A percentile compares a stretch with the other conserved stretches of the same genome.
Conservation (phyloP, 2,888 invertebrate species). For the Drosophila monieri region DNA sequence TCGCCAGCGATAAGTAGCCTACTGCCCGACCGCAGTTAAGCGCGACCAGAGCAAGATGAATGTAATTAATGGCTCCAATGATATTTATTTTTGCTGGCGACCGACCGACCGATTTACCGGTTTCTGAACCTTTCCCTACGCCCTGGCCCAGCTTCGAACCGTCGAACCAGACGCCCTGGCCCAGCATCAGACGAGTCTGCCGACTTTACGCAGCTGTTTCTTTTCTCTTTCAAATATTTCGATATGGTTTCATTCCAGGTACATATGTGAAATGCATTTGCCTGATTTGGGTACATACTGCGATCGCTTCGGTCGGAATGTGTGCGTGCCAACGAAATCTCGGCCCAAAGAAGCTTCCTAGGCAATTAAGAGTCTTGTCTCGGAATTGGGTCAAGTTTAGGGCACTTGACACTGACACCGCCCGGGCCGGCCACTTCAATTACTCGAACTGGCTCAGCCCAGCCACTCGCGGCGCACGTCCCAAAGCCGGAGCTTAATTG, state of each 20-base stretch:
- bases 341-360: slow-evolving; percentile 54
- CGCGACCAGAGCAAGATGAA: slow-evolving; percentile 55
- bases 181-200: slow-evolving; percentile 11
- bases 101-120: slow-evolving; percentile 57
- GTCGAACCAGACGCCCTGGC: slow-evolving; percentile 35
- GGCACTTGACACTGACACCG: slow-evolving; percentile 58
- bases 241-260: slow-evolving; percentile 22
- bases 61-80: slow-evolving; percentile 62
- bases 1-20: slow-evolving; percentile 3
- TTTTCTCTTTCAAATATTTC: slow-evolving; percentile 49
- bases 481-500: slow-evolving; percentile 13
- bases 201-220: slow-evolving; percentile 61
- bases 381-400: slow-evolving; percentile 65
- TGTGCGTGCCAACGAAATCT: slow-evolving; percentile 50
- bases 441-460: background rate
- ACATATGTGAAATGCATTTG: slow-evolving; percentile 68
- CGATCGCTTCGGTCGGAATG: background rate
- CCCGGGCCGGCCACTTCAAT: background rate
- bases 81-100: slow-evolving; percentile 52
- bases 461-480: background rate
- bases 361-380: slow-evolving; percentile 31
- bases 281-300: slow-evolving; percentile 2
- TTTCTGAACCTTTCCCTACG: slow-evolving; percentile 72
- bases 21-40: slow-evolving; percentile 55
- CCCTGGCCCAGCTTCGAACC: slow-evolving; percentile 11